Percentiles rank a stretch among this genome's conserved stretches.
phyloP scores from a whole-genome alignment of 2,888 invertebrate species.

The Zygogramma bicolorata region DNA sequence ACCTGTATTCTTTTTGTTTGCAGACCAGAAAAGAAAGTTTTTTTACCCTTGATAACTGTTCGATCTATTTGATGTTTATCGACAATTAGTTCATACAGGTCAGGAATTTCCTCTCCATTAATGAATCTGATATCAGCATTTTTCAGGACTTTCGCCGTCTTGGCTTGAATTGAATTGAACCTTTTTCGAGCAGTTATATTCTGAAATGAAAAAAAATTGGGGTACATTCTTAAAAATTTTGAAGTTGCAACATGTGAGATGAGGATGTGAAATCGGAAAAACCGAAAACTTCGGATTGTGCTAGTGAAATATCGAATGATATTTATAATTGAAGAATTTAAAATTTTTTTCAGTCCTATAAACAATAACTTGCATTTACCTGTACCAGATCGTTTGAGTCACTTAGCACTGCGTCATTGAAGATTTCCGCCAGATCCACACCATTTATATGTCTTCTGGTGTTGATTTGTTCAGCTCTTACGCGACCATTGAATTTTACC shows the following conservation, averaged over 20 bases:
- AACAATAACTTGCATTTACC: slow-evolving; percentile 45
- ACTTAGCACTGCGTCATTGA: slow-evolving; percentile 59
- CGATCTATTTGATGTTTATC: slow-evolving; percentile 46
- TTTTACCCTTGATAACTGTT: slow-evolving; percentile 54
- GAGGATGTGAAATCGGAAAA: no score
- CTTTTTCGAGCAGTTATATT: slow-evolving; percentile 56
- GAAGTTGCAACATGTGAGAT: no score
- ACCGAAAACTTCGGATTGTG: no score
- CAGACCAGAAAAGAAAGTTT: slow-evolving; percentile 59
- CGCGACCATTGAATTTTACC: slow-evolving; percentile 54
- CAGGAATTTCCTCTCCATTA: slow-evolving; percentile 53
- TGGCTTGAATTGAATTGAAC: slow-evolving; percentile 48
- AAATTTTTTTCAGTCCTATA: no score
- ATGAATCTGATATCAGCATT: slow-evolving; percentile 46
- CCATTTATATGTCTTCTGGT: slow-evolving; percentile 54
- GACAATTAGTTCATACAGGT: slow-evolving; percentile 54
- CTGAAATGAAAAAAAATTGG: no score
- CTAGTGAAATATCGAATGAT: no score
- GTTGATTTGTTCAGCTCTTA: slow-evolving; percentile 51
- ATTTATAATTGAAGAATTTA: no score
- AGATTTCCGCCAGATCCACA: slow-evolving; percentile 56
- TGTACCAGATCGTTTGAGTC: slow-evolving; percentile 54
- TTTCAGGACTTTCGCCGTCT: slow-evolving; percentile 33
- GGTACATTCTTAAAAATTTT: no score
- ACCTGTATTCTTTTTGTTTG: slow-evolving; percentile 55